Evolutionary conservation across 2,797 vertebrate genomes (phyloP).

Genomic region (Lithobates pipiens): DNA sequence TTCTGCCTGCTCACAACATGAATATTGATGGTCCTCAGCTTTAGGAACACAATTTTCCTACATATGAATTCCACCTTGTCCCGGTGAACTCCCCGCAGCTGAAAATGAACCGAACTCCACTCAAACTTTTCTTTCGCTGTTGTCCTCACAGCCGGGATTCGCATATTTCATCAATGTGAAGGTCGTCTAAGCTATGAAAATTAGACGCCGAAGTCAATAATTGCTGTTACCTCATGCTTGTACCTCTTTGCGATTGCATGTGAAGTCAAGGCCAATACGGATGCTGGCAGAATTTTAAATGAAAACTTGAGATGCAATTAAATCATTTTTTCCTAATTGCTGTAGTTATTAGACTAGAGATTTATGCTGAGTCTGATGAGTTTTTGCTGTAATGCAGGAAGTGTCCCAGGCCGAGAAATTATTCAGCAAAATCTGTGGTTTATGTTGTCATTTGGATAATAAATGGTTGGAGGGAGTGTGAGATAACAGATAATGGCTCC

Average conservation of each 20-base stretch:
- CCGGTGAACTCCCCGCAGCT: neutral
- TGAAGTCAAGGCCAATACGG: neutral
- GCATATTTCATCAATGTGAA: constrained; percentile 33
- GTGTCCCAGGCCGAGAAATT: neutral
- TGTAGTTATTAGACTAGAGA: constrained; percentile 1
- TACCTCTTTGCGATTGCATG: neutral
- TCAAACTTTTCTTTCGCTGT: neutral
- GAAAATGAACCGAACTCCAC: neutral
- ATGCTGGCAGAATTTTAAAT: constrained; percentile 15
- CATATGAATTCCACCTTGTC: neutral
- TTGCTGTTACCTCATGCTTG: neutral
- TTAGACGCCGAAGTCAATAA: constrained; percentile 45
- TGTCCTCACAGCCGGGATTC: neutral
- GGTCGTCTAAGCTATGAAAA: constrained; percentile 45
- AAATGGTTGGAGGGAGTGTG: neutral
- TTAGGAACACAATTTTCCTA: neutral
- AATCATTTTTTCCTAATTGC: constrained; percentile 13
- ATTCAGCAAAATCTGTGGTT: neutral
- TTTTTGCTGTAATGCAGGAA: constrained; percentile 2
- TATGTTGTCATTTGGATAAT: constrained; percentile 7
- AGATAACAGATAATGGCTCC: neutral
- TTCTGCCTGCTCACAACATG: neutral
- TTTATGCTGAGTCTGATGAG: constrained; percentile 22
- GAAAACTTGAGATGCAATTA: constrained; percentile 18
- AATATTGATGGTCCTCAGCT: neutral